phyloP scores from a whole-genome alignment of 2,888 invertebrate species.

The Drosophila nr. perissopoda region DNA sequence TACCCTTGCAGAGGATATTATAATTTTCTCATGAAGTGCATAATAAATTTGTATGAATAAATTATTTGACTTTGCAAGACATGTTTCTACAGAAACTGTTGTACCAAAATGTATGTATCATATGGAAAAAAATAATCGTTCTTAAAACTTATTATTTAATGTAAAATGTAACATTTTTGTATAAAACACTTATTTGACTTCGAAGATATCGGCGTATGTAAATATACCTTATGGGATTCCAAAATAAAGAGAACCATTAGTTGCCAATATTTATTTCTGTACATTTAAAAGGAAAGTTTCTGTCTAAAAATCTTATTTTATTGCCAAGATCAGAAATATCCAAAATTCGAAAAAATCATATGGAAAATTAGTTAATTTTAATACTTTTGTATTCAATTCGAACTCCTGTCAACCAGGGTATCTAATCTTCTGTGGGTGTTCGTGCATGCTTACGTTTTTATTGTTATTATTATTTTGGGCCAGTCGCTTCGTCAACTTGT shows the following conservation, averaged over 20 bases:
- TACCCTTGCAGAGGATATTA: not conserved
- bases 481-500: slow-evolving; percentile 24
- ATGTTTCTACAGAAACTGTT: not conserved
- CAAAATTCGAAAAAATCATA: not conserved
- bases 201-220: not conserved
- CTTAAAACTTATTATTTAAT: not conserved
- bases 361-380: not conserved
- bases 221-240: not conserved
- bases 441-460: slow-evolving; percentile 3
- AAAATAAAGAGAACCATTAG: not conserved
- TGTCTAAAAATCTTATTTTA: not conserved
- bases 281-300: not conserved
- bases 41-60: not conserved
- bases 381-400: not conserved
- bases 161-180: not conserved
- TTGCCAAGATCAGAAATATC: not conserved
- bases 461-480: slow-evolving; percentile 17
- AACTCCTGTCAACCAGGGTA: slow-evolving; percentile 3
- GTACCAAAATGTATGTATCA: not conserved
- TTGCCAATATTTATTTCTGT: not conserved
- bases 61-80: not conserved
- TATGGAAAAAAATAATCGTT: too few relatives aligned
- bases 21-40: not conserved
- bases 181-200: not conserved
- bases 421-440: not conserved